A percentile compares a stretch with the other conserved stretches of the same genome.
These are phyloP conservation scores for Porites lobata DNA, from an alignment of 92 coral and sea anemone genomes.

Conservation along the genomic window DNA sequence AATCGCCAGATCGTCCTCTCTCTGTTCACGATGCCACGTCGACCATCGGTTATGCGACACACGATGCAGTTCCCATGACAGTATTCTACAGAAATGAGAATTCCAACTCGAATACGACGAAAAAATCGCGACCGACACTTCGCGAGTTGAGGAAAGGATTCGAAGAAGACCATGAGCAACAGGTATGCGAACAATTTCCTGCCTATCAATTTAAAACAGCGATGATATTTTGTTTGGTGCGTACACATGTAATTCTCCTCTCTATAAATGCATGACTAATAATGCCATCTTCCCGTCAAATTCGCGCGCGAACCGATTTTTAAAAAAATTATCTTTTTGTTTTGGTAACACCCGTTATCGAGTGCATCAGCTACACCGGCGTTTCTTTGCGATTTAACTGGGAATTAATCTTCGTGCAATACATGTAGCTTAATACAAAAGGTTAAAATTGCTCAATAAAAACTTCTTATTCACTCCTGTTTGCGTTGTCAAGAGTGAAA, in stretches of 20 bases:
- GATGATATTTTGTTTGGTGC: not conserved
- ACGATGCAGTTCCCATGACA: conserved; percentile 99
- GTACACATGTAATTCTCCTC: not conserved
- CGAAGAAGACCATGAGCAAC: conserved; percentile 88
- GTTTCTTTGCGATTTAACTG: not conserved
- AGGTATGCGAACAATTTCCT: conserved; percentile 61
- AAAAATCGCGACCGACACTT: conserved; percentile 90
- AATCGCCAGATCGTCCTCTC: conserved; percentile 53
- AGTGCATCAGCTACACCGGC: not conserved
- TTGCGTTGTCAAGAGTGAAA: conserved; percentile 10
- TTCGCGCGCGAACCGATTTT: conserved; percentile 29
- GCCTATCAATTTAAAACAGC: not conserved
- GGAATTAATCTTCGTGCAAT: not conserved
- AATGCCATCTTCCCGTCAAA: not conserved
- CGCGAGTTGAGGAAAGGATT: conserved; percentile 97
- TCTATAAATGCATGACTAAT: not conserved
- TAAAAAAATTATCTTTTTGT: not conserved
- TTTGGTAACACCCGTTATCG: not conserved
- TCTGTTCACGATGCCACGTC: conserved; percentile 63
- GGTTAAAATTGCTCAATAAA: not conserved
- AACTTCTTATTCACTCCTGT: not conserved
- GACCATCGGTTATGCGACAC: conserved; percentile 94
- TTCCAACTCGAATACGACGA: conserved; percentile 68
- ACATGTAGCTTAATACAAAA: not conserved
- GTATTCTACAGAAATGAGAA: conserved; percentile 95